Percentiles rank a stretch among this genome's conserved stretches.
These are phyloP conservation scores for Agonopterix arenella DNA, from an alignment of 2,888 invertebrate genomes.

Conservation along the genomic window DNA sequence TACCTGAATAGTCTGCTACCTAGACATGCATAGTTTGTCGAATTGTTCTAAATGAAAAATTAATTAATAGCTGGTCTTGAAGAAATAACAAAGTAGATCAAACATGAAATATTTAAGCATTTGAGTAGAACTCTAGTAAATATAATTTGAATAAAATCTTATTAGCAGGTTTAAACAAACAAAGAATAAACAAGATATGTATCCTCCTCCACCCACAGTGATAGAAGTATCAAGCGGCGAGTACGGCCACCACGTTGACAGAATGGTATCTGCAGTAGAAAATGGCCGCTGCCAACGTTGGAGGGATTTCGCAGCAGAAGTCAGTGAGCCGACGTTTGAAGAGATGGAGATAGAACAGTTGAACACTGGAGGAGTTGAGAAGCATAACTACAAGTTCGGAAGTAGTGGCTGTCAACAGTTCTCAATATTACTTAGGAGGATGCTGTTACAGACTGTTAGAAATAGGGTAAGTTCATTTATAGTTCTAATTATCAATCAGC, in stretches of 20 bases:
- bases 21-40: too few relatives aligned
- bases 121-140: too few relatives aligned
- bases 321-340: slow-evolving; percentile 18
- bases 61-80: too few relatives aligned
- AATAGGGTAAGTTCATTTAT: slow-evolving; percentile 74
- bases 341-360: slow-evolving; percentile 54
- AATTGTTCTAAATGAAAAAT: too few relatives aligned
- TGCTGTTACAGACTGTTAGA: slow-evolving; percentile 85
- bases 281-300: slow-evolving; percentile 79
- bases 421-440: slow-evolving; percentile 79
- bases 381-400: slow-evolving; percentile 72
- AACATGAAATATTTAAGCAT: too few relatives aligned
- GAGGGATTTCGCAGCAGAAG: slow-evolving; percentile 43
- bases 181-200: too few relatives aligned
- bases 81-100: too few relatives aligned
- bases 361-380: slow-evolving; percentile 58
- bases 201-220: too few relatives aligned
- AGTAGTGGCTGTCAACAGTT: slow-evolving; percentile 83
- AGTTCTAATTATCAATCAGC: neutral
- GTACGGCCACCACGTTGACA: slow-evolving; percentile 83
- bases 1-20: too few relatives aligned
- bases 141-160: too few relatives aligned
- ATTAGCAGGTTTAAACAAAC: too few relatives aligned
- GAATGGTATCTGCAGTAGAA: slow-evolving; percentile 81
- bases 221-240: slow-evolving; percentile 89